Evolutionary conservation across 2,888 invertebrate genomes (phyloP).

Genomic region (Halocaridina rubra): DNA sequence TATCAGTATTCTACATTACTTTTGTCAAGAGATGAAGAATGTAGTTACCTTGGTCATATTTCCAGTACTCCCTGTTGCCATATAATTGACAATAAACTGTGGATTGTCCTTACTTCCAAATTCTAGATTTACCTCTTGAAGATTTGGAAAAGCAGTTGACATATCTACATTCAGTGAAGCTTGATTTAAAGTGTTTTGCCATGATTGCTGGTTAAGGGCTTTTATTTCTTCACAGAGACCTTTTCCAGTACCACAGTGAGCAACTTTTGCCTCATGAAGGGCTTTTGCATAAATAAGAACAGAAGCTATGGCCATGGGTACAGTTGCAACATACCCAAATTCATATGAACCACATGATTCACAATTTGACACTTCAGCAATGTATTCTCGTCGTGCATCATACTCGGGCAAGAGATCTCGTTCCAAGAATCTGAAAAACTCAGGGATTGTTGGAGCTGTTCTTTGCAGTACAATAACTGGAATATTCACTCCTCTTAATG

Average conservation of each 20-base stretch:
- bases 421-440: slow-evolving; percentile 5
- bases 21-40: neutral
- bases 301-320: neutral
- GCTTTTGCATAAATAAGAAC: slow-evolving; percentile 32
- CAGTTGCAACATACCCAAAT: slow-evolving; percentile 37
- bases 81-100: slow-evolving; percentile 18
- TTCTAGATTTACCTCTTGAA: neutral
- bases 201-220: neutral
- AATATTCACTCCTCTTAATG: neutral
- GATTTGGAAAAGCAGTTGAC: slow-evolving; percentile 21
- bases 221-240: slow-evolving; percentile 5
- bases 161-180: neutral
- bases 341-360: neutral
- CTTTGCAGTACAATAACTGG: slow-evolving; percentile 30
- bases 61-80: neutral
- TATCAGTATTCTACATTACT: neutral
- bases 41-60: slow-evolving; percentile 31
- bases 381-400: slow-evolving; percentile 16
- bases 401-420: slow-evolving; percentile 24
- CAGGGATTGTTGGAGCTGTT: slow-evolving; percentile 2
- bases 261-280: neutral
- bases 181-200: slow-evolving; percentile 10
- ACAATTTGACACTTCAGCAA: slow-evolving; percentile 29
- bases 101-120: slow-evolving; percentile 35
- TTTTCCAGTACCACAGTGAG: neutral